Evolutionary conservation across 2,888 invertebrate genomes (phyloP).

Genomic region (Lasioglossum zephyrum): DNA sequence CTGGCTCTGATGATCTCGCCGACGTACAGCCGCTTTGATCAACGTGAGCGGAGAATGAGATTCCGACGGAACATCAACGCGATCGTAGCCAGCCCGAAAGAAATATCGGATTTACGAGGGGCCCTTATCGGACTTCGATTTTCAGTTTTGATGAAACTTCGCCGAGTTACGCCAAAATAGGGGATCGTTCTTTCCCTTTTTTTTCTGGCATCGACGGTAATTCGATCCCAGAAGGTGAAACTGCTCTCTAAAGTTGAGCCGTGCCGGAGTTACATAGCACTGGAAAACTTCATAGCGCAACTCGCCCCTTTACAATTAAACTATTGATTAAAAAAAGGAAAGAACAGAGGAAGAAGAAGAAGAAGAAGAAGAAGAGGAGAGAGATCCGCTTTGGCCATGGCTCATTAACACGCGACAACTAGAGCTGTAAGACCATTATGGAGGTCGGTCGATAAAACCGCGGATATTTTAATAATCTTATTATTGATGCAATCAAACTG

Average conservation of each 20-base stretch:
- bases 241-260: slow-evolving; percentile 15
- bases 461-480: slow-evolving; percentile 12
- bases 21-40: slow-evolving; percentile 7
- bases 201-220: slow-evolving; percentile 30
- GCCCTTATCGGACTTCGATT: slow-evolving; percentile 32
- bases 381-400: not conserved
- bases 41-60: not conserved
- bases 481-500: not conserved
- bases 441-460: not conserved
- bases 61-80: slow-evolving; percentile 7
- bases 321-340: slow-evolving; percentile 16
- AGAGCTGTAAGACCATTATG: not conserved
- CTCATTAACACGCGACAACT: slow-evolving; percentile 25
- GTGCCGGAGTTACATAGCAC: slow-evolving; percentile 25
- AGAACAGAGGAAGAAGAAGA: too few relatives aligned
- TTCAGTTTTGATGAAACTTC: slow-evolving; percentile 41
- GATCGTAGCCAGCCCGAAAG: not conserved
- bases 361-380: not conserved
- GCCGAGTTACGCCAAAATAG: slow-evolving; percentile 13
- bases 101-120: slow-evolving; percentile 39
- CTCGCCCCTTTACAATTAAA: slow-evolving; percentile 26
- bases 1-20: not conserved
- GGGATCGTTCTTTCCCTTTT: not conserved
- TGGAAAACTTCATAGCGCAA: slow-evolving; percentile 14
- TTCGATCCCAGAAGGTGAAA: slow-evolving; percentile 37